A percentile compares a stretch with the other conserved stretches of the same genome.
Conservation (phyloP, 2,113 vertebrate genomes). For the Scartelaos histophorus region DNA sequence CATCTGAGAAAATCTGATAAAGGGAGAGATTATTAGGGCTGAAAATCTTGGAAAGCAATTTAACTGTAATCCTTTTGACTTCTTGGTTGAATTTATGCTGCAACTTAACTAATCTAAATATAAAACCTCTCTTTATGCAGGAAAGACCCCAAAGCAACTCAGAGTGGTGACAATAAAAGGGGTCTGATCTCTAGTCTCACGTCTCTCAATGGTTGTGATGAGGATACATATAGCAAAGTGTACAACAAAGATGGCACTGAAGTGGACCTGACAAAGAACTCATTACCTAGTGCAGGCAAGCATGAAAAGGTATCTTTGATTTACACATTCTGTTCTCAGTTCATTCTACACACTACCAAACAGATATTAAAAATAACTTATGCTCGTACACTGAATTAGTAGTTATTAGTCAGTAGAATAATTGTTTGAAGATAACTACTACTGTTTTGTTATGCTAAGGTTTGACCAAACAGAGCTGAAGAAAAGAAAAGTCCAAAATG, state of each 20-base stretch:
- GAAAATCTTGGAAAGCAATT: too few species aligned
- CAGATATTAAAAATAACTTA: background rate
- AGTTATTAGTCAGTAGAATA: too few species aligned
- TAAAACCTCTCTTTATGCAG: slow-evolving; percentile 44
- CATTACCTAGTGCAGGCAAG: slow-evolving; percentile 87
- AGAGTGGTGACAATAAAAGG: slow-evolving; percentile 60
- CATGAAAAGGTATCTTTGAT: slow-evolving; percentile 86
- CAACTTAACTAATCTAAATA: background rate
- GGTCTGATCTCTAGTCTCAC: slow-evolving; percentile 67
- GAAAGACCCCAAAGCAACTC: slow-evolving; percentile 80
- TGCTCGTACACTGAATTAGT: background rate
- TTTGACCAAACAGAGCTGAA: background rate
- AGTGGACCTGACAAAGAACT: slow-evolving; percentile 90
- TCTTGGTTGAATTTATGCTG: background rate
- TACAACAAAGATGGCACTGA: slow-evolving; percentile 86
- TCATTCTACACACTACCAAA: background rate
- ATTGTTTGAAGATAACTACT: background rate
- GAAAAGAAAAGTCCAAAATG: background rate
- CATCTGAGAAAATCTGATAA: background rate
- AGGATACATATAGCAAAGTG: slow-evolving; percentile 85
- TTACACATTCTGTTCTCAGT: background rate
- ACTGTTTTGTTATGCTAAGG: background rate
- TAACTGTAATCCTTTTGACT: background rate
- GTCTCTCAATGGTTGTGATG: slow-evolving; percentile 71
- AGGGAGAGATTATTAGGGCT: background rate